These are phyloP conservation scores for Morinoia aosen DNA, from an alignment of 2,888 invertebrate genomes.

Conservation along the genomic window DNA sequence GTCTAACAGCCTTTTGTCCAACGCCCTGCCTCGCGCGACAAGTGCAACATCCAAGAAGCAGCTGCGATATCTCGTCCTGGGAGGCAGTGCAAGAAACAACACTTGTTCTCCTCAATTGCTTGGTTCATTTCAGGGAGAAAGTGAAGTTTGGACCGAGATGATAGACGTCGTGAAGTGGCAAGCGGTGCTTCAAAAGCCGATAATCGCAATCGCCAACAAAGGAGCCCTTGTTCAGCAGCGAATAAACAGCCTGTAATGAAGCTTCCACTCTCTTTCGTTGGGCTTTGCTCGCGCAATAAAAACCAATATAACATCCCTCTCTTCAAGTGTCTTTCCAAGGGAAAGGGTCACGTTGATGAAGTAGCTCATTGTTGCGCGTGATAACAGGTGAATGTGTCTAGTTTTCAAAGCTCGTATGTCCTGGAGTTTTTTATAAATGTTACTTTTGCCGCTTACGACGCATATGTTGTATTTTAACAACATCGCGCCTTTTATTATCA, in stretches of 20 bases:
- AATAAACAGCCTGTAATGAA: slow-evolving; percentile 29
- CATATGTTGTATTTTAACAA: not conserved
- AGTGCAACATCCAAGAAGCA: not conserved
- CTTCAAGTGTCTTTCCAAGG: not conserved
- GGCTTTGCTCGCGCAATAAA: not conserved
- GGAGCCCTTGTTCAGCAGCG: slow-evolving; percentile 3
- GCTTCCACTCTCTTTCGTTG: not conserved
- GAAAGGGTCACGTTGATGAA: not conserved
- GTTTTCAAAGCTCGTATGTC: not conserved
- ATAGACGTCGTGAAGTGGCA: not conserved
- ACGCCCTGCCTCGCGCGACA: not conserved
- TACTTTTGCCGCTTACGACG: not conserved
- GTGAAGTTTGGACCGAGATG: not conserved
- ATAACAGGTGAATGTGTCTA: not conserved
- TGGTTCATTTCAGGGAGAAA: not conserved
- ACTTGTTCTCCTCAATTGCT: not conserved
- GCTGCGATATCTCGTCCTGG: not conserved
- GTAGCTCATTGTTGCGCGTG: not conserved
- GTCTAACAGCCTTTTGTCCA: too few relatives aligned
- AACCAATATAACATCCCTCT: not conserved
- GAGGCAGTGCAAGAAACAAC: not conserved
- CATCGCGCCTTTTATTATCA: not conserved
- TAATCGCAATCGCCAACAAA: slow-evolving; percentile 22
- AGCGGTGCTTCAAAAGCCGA: slow-evolving; percentile 2
- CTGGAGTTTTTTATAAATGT: not conserved